A percentile compares a stretch with the other conserved stretches of the same genome.
Conservation (phyloP, 1,140 invertebrate genomes). For the Rhopalosiphum maidis region DNA sequence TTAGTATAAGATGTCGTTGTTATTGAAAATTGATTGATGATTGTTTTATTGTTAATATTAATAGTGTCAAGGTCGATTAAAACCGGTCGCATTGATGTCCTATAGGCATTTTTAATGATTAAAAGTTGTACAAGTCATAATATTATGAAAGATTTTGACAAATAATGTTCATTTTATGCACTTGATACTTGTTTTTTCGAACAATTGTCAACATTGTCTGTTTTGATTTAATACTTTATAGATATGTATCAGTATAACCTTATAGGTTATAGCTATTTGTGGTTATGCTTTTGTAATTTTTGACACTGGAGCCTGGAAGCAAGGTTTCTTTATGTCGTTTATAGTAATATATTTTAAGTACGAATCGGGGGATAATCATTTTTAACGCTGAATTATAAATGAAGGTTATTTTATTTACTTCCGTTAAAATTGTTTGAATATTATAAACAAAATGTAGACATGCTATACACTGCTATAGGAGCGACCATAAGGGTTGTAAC, state of each 20-base stretch:
- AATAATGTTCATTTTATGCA: background rate
- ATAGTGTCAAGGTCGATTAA: slow-evolving; percentile 24
- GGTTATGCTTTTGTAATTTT: slow-evolving; percentile 32
- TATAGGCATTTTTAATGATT: slow-evolving; percentile 20
- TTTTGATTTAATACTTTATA: slow-evolving; percentile 26
- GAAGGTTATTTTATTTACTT: slow-evolving; percentile 44
- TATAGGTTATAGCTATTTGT: slow-evolving; percentile 28
- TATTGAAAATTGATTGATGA: background rate
- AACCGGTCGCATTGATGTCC: background rate
- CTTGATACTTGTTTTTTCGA: background rate
- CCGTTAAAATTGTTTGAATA: slow-evolving; percentile 20
- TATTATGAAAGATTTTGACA: slow-evolving; percentile 31
- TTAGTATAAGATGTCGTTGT: background rate
- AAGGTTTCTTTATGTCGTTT: slow-evolving; percentile 36
- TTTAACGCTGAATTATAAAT: slow-evolving; percentile 5
- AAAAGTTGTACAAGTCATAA: background rate
- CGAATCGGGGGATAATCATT: background rate
- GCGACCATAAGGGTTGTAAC: background rate
- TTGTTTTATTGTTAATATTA: slow-evolving; percentile 1
- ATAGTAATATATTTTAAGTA: background rate
- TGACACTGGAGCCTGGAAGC: slow-evolving; percentile 32
- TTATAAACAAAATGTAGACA: background rate
- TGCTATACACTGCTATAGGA: background rate
- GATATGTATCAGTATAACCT: slow-evolving; percentile 4
- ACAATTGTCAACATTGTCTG: background rate